Percentiles rank a stretch among this genome's conserved stretches.
Evolutionary conservation across 2,797 vertebrate genomes (phyloP).

Genomic region (Rachycentron canadum): DNA sequence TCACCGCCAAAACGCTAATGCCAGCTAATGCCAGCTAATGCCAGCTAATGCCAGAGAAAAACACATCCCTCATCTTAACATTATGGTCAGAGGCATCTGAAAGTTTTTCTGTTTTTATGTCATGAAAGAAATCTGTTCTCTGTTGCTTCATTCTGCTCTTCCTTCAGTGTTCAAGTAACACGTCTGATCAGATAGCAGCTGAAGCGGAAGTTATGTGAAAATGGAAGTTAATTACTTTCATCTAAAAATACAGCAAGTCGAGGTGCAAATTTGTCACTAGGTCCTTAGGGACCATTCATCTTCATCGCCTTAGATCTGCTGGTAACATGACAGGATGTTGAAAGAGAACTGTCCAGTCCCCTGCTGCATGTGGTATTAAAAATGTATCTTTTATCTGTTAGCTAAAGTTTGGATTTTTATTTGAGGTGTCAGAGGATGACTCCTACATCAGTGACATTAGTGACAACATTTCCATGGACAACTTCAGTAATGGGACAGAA

Average conservation of each 20-base stretch:
- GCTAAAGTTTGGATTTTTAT: conserved; percentile 44
- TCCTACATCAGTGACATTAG: conserved; percentile 97
- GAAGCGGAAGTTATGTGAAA: conserved; percentile 68
- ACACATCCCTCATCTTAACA: not conserved
- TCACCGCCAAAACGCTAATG: not conserved
- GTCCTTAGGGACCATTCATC: conserved; percentile 50
- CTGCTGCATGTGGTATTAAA: conserved; percentile 35
- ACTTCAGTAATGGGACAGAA: conserved; percentile 92
- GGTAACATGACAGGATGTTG: conserved; percentile 58
- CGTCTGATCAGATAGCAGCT: conserved; percentile 48
- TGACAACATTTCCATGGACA: conserved; percentile 96
- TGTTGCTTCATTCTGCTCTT: conserved; percentile 13
- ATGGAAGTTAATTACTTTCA: conserved; percentile 73
- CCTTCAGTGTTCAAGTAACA: conserved; percentile 18
- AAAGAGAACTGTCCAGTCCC: conserved; percentile 47
- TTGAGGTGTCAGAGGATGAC: conserved; percentile 94
- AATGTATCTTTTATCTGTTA: conserved; percentile 39
- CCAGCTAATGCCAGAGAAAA: not conserved
- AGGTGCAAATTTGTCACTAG: conserved; percentile 62
- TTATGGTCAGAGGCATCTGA: not conserved
- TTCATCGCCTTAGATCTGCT: conserved; percentile 37
- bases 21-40: not conserved
- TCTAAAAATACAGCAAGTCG: conserved; percentile 79
- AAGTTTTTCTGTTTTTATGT: conserved; percentile 10
- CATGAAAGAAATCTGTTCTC: conserved; percentile 24